These are phyloP conservation scores for Phenganax subtilis DNA, from an alignment of 92 coral and sea anemone genomes.

Conservation along the genomic window DNA sequence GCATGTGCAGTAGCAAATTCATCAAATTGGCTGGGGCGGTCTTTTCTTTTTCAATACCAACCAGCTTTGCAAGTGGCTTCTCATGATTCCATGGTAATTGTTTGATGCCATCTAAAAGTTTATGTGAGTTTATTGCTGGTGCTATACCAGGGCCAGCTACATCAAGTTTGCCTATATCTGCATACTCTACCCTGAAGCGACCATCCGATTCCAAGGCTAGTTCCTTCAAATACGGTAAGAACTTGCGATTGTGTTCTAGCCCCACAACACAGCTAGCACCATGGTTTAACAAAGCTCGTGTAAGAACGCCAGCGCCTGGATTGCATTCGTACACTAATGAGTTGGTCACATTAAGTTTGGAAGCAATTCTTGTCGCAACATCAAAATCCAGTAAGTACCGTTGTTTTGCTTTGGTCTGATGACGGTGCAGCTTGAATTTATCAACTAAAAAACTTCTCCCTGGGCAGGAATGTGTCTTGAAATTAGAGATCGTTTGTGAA, in stretches of 20 bases:
- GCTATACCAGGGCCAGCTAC: conserved; percentile 63
- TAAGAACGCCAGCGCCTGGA: conserved; percentile 82
- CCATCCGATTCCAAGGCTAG: conserved; percentile 46
- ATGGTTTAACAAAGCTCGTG: conserved; percentile 69
- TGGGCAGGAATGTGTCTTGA: conserved; percentile 12
- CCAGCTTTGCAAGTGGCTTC: conserved; percentile 66
- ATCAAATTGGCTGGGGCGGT: conserved; percentile 61
- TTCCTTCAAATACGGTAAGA: conserved; percentile 54
- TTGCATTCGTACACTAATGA: conserved; percentile 59
- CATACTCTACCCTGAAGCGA: conserved; percentile 54
- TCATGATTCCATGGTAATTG: conserved; percentile 65
- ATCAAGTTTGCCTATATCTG: conserved; percentile 90
- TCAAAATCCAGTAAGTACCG: conserved; percentile 64
- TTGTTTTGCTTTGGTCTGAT: conserved; percentile 58
- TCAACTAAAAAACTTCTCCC: conserved; percentile 19
- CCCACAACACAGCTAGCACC: conserved; percentile 73
- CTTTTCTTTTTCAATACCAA: conserved; percentile 73
- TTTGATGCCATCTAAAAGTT: conserved; percentile 51
- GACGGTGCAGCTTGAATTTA: conserved; percentile 25
- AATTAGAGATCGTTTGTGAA: not conserved
- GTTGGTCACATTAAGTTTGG: conserved; percentile 56
- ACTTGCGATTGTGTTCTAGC: conserved; percentile 84
- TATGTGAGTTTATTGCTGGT: conserved; percentile 78
- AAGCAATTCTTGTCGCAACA: conserved; percentile 63
- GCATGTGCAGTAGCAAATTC: conserved; percentile 64